Percentiles rank a stretch among this genome's conserved stretches.
These are phyloP conservation scores for Isoperla grammatica DNA, from an alignment of 2,888 invertebrate genomes.

Conservation along the genomic window DNA sequence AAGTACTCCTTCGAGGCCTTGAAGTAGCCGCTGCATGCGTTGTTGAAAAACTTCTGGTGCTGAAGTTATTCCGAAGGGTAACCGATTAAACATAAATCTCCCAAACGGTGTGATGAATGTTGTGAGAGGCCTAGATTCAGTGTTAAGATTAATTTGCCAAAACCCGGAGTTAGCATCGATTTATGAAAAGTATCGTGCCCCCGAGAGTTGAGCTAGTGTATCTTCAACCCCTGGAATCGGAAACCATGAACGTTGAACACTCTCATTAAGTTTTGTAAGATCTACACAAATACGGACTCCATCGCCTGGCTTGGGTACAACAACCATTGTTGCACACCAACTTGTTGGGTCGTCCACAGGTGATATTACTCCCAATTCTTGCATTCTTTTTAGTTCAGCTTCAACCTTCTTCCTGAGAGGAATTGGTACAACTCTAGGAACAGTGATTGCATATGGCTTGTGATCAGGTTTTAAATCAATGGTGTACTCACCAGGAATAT, in stretches of 20 bases:
- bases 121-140: background rate
- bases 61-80: constrained; percentile 32
- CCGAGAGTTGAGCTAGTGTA: background rate
- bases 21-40: constrained; percentile 9
- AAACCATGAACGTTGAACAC: background rate
- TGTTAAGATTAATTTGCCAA: background rate
- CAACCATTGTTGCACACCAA: constrained; percentile 35
- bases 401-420: constrained; percentile 34
- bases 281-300: constrained; percentile 35
- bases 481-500: constrained; percentile 25
- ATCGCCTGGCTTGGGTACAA: constrained; percentile 33
- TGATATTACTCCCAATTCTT: constrained; percentile 35
- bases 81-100: constrained; percentile 30
- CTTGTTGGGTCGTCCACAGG: constrained; percentile 36
- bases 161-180: background rate
- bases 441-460: constrained; percentile 34
- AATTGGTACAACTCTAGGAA: constrained; percentile 33
- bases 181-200: background rate
- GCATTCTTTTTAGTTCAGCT: constrained; percentile 36
- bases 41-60: constrained; percentile 31
- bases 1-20: constrained; percentile 20
- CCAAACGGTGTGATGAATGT: constrained; percentile 34
- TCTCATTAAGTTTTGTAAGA: constrained; percentile 34
- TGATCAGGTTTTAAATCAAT: constrained; percentile 35
- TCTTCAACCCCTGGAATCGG: constrained; percentile 3